These are phyloP conservation scores for Papilio polyxenes DNA, from an alignment of 1,140 invertebrate genomes.

Conservation along the genomic window DNA sequence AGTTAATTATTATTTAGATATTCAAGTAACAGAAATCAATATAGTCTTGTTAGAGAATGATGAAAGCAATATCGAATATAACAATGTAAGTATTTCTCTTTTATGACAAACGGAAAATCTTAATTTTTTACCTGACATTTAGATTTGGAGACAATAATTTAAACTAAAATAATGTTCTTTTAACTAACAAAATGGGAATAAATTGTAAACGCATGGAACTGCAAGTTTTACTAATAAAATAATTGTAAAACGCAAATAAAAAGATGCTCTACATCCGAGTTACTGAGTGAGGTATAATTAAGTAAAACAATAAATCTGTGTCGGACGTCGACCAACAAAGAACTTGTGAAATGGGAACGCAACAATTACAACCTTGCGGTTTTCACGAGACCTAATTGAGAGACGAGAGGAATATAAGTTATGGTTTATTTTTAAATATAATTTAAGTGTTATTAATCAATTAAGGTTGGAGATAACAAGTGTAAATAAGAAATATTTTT, in stretches of 20 bases:
- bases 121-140: no score
- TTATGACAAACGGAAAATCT: no score
- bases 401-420: slow-evolving; percentile 11
- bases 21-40: no score
- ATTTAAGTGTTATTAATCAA: not conserved
- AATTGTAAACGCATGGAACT: no score
- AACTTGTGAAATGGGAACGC: slow-evolving; percentile 37
- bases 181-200: no score
- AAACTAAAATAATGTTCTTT: no score
- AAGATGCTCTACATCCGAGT: not conserved
- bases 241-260: not conserved
- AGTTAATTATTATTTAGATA: no score
- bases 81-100: no score
- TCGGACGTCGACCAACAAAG: slow-evolving; percentile 15
- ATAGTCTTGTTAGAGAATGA: no score
- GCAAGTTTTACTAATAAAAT: no score
- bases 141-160: no score
- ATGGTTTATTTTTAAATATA: not conserved
- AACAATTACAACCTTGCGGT: slow-evolving; percentile 36
- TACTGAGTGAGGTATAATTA: slow-evolving; percentile 14
- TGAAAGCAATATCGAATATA: no score
- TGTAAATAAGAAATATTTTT: not conserved
- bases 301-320: slow-evolving; percentile 1
- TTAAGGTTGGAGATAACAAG: not conserved
- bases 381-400: slow-evolving; percentile 29